Evolutionary conservation across 2,113 vertebrate genomes (phyloP), one percentile per base, ranked within the genome.

Genomic region (Gymnarchus niloticus): DNA sequence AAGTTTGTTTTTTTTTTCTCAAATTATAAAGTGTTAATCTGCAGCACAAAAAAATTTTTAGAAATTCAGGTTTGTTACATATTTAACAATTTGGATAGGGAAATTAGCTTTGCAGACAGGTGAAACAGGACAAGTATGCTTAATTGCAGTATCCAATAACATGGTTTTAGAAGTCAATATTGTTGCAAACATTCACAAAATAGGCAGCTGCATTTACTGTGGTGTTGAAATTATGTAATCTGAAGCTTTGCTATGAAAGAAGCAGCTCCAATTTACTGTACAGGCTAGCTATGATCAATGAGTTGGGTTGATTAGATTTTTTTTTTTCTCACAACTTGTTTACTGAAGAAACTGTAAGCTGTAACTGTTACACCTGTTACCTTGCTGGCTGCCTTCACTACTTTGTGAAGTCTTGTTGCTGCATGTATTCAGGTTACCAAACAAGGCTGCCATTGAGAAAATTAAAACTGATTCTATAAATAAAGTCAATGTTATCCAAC

Each of bases 341-440:
- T 73, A 73, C 28, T 65, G 61, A 65, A 17, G 3, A 33, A 65
- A 25, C 33, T 73, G 65, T 69, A 69, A 41, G 65, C 33, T 69
- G 65, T 73, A 41, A 37, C 33, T 41, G 65, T 73, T 33, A 19
- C 41, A 33, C 33, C 14, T 19, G 25, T 65, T 33, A 65, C 12
- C 33, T 41, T 21, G 65, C 33, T 73, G 65, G 33, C 5, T 41
- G 65, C 65, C 65, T 73, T 73, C 65, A 73, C 65, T 73, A 41
- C 28, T 17, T 33, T 73, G 65, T 73, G 33, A 73, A 73, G 65
- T 73, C 33, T 73, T 41, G 14, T 73, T 73, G 65, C 65, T 73
- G 65, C 65, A 41, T 73, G 65, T 73, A 73, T 73, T 73, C 33
- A 73, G 65, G 65, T 73, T 73, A 73, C 65, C 12, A 41, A 73